Percentiles rank a stretch among this genome's conserved stretches.
Conservation (phyloP, 1,140 invertebrate genomes). For the Neocloeon triangulifer region DNA sequence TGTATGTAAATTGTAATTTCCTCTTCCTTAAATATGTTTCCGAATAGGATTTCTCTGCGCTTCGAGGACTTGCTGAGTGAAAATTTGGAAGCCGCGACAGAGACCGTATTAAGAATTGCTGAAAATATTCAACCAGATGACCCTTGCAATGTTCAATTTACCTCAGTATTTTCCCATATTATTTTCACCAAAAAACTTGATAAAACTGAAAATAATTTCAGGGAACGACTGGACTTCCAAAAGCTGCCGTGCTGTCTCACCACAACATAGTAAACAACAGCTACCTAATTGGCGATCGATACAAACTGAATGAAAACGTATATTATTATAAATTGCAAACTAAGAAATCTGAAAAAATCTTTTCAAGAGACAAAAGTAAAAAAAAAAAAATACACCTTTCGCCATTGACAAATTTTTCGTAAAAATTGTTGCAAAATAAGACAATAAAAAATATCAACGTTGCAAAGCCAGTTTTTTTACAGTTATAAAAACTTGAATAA, state of each 20-base stretch:
- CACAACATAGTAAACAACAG: conserved; percentile 71
- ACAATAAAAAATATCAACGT: no score
- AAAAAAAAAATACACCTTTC: background rate
- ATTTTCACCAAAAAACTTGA: no score
- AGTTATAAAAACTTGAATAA: no score
- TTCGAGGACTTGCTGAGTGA: conserved; percentile 28
- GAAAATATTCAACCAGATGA: conserved; percentile 34
- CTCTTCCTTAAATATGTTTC: no score
- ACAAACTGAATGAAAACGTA: conserved; percentile 9
- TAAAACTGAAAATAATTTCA: conserved; percentile 12
- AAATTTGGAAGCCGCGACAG: conserved; percentile 12
- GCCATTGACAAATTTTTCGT: no score
- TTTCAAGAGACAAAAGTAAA: no score
- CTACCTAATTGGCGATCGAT: conserved; percentile 16
- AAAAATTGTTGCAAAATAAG: no score
- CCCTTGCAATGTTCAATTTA: conserved; percentile 63
- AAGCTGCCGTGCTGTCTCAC: conserved; percentile 67
- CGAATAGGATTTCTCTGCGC: conserved; percentile 35
- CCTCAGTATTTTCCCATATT: conserved; percentile 53
- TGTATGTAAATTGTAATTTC: no score
- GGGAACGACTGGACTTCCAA: conserved; percentile 70
- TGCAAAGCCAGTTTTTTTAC: no score
- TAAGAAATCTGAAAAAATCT: no score
- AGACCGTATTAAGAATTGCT: conserved; percentile 19
- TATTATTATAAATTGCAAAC: conserved; percentile 1